A percentile compares a stretch with the other conserved stretches of the same genome.
phyloP scores from a whole-genome alignment of 92 coral and sea anemone species.

The Epizoanthus stellaris region DNA sequence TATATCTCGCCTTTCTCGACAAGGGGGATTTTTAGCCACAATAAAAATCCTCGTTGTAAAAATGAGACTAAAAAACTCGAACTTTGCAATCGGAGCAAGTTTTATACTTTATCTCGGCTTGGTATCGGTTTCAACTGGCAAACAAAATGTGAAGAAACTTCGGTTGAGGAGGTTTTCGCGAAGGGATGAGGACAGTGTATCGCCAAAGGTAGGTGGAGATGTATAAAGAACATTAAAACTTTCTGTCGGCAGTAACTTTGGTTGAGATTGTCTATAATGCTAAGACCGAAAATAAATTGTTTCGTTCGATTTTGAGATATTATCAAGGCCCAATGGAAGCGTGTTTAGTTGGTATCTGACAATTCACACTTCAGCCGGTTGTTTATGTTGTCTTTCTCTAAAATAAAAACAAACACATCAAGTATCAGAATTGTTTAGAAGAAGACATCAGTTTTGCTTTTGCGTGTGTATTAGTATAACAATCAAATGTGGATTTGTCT shows the following conservation, averaged over 20 bases:
- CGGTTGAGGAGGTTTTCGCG: conserved; percentile 18
- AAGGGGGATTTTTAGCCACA: background rate
- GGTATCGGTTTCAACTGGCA: conserved; percentile 5
- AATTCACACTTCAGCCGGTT: too few relatives aligned
- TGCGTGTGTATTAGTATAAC: too few relatives aligned
- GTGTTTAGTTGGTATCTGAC: too few relatives aligned
- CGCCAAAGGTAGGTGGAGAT: conserved; percentile 11
- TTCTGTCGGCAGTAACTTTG: background rate
- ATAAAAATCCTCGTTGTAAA: background rate
- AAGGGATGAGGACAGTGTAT: background rate
- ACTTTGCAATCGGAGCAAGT: conserved; percentile 31
- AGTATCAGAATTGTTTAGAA: too few relatives aligned
- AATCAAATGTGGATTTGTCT: too few relatives aligned
- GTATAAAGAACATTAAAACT: background rate
- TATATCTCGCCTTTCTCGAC: conserved; percentile 2
- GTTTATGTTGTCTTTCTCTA: background rate
- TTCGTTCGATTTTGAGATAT: too few relatives aligned
- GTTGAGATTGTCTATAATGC: background rate
- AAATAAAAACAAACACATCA: background rate
- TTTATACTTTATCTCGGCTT: background rate
- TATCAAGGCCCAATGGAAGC: too few relatives aligned
- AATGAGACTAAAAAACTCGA: conserved; percentile 25
- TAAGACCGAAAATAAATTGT: too few relatives aligned
- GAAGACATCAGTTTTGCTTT: too few relatives aligned
- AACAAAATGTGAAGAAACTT: conserved; percentile 14